Evolutionary conservation across 53 echinoderm and acorn worm species (phyloP).

Genomic region (Astropecten irregularis): DNA sequence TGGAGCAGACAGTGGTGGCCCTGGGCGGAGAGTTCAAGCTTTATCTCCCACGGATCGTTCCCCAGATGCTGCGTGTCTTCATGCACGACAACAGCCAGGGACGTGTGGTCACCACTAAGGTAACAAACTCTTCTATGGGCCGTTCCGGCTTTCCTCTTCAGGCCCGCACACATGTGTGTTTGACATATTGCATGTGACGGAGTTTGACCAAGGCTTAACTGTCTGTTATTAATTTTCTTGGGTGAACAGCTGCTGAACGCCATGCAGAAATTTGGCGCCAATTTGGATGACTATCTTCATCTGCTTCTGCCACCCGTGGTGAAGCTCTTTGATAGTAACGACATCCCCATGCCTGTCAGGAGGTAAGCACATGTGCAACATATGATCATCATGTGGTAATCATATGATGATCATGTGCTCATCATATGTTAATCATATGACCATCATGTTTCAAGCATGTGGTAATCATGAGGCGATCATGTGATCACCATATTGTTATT

Average conservation of each 20-base stretch:
- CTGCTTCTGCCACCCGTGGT: constrained; percentile 93
- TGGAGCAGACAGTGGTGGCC: constrained; percentile 96
- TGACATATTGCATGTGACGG: too few species aligned
- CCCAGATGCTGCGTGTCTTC: constrained; percentile 97
- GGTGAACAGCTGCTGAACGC: constrained; percentile 80
- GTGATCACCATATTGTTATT: too few species aligned
- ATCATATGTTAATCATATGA: not conserved
- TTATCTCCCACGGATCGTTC: constrained; percentile 90
- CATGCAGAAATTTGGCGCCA: constrained; percentile 97
- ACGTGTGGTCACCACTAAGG: constrained; percentile 90
- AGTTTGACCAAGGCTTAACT: too few species aligned
- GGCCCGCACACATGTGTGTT: too few species aligned
- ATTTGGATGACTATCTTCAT: constrained; percentile 93
- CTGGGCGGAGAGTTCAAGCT: constrained; percentile 98
- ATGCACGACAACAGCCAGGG: constrained; percentile 97
- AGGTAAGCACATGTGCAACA: constrained; percentile 61
- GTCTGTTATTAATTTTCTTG: too few species aligned
- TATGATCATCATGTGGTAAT: not conserved
- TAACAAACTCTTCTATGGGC: too few species aligned
- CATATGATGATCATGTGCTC: not conserved
- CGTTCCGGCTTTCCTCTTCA: too few species aligned
- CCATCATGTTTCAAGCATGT: not conserved
- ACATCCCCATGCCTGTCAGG: constrained; percentile 83
- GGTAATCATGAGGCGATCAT: not conserved
- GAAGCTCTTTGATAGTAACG: constrained; percentile 90